These are phyloP conservation scores for Proteles cristata DNA, from an alignment of 2,113 vertebrate species.

Conservation along the genomic window DNA sequence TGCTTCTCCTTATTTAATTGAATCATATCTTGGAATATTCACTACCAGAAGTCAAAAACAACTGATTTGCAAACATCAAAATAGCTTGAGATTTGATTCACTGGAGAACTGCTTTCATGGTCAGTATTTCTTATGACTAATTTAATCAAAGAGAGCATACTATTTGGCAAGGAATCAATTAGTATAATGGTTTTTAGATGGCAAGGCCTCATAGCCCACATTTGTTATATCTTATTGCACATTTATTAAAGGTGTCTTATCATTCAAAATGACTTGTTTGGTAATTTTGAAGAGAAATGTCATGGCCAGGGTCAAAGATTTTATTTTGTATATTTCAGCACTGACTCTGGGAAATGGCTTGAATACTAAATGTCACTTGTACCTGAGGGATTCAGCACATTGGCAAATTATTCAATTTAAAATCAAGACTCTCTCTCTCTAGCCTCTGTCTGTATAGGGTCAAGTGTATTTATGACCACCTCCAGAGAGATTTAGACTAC, in stretches of 20 bases:
- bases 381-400: background rate
- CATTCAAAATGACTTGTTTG: background rate
- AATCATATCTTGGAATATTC: background rate
- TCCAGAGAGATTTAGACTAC: background rate
- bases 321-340: background rate
- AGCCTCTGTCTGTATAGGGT: background rate
- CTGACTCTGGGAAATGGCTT: background rate
- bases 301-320: background rate
- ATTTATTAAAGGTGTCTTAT: constrained; percentile 48
- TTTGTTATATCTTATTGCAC: background rate
- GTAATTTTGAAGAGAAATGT: constrained; percentile 45
- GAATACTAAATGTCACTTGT: background rate
- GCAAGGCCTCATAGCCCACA: background rate
- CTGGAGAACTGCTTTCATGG: background rate
- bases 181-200: background rate
- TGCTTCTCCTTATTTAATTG: background rate
- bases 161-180: constrained; percentile 25
- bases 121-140: background rate
- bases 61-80: background rate
- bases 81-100: background rate
- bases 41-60: background rate
- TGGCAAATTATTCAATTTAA: background rate
- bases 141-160: constrained; percentile 6
- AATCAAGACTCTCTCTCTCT: background rate
- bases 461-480: background rate